Evolutionary conservation across 2,888 invertebrate species (phyloP), one percentile per base, ranked within the genome.

Genomic region (Harmothoe impar): DNA sequence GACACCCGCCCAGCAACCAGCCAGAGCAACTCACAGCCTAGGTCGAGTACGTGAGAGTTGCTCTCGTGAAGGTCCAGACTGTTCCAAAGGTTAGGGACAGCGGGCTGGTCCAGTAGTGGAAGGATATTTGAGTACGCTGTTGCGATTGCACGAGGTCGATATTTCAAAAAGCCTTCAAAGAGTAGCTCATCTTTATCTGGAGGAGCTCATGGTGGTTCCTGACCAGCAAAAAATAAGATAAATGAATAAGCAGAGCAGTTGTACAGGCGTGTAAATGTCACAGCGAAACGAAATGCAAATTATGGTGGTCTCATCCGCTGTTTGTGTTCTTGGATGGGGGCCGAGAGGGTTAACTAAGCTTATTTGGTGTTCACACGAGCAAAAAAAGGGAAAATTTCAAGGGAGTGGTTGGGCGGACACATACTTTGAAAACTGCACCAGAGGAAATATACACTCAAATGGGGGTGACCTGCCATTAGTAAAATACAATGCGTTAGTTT

Each of bases 131-230:
- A 43, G 81, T 35, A 81, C 43, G n/a, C 81, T 17, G 5, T 43
- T 43, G 43, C 81, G 43, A 43, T 35, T 81, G 81, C n/a, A 33
- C 81, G 43, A 33, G 43, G 81, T 81, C 81, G 33, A 81, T 81
- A 81, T 81, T 81, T 81, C 35, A 77, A 81, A 81, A 33, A 35
- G 81, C 81, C 81, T 33, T 81, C 81, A 81, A n/a, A 31, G 77
- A 77, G 35, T 15, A 35, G n/a, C 17, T 43, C 33, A 35, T 81
- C 81, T 29, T 68, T 77, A 77, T 77, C 31, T 29, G 62, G 62
- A 25, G 43, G n/a, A 62, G 7, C 7, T 62, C 62, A 62, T 62
- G 7, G 62, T 62, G 62, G 62, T 62, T 62, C 20, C 23, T n/a
- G 3, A 5, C 62, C 7, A n/a, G 1, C 1, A 62, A 62, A 62